Conservation (phyloP, 1,140 invertebrate genomes). For the Anoplolepis gracilipes region DNA sequence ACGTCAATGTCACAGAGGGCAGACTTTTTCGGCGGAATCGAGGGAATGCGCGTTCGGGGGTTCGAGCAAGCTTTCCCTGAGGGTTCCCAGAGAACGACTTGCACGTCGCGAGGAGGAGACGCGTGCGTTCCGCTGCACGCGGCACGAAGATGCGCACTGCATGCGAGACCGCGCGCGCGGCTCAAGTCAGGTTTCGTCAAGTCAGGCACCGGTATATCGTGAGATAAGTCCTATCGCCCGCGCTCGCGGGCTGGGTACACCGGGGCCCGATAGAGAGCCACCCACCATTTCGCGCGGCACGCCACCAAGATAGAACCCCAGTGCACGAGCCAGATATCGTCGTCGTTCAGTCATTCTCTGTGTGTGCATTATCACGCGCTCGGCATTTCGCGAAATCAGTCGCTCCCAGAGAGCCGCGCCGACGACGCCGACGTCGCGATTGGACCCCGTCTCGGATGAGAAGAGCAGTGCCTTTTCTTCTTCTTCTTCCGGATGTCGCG, state of each 20-base stretch:
- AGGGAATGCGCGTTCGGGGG: neutral
- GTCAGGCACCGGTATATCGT: conserved; percentile 73
- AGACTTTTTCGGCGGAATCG: neutral
- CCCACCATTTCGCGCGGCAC: conserved; percentile 79
- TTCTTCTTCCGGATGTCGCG: neutral
- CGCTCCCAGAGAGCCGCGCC: conserved; percentile 68
- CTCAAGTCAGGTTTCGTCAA: conserved; percentile 65
- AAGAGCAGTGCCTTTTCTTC: conserved; percentile 38
- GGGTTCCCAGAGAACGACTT: neutral
- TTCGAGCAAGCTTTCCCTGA: neutral
- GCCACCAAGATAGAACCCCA: conserved; percentile 78
- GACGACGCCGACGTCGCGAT: conserved; percentile 71
- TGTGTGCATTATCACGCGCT: conserved; percentile 79
- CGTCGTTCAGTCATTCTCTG: conserved; percentile 62
- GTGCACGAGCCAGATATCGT: conserved; percentile 78
- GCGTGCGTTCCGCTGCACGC: neutral
- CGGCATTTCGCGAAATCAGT: conserved; percentile 82
- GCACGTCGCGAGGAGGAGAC: neutral
- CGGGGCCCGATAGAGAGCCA: conserved; percentile 73
- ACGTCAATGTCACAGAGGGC: neutral
- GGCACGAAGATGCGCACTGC: neutral
- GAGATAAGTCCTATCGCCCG: conserved; percentile 81
- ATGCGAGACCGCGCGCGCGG: conserved; percentile 11
- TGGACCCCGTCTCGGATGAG: conserved; percentile 63
- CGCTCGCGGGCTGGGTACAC: conserved; percentile 60